A percentile compares a stretch with the other conserved stretches of the same genome.
Conservation (phyloP, 2,888 invertebrate genomes). For the Caenorhabditis becei region DNA sequence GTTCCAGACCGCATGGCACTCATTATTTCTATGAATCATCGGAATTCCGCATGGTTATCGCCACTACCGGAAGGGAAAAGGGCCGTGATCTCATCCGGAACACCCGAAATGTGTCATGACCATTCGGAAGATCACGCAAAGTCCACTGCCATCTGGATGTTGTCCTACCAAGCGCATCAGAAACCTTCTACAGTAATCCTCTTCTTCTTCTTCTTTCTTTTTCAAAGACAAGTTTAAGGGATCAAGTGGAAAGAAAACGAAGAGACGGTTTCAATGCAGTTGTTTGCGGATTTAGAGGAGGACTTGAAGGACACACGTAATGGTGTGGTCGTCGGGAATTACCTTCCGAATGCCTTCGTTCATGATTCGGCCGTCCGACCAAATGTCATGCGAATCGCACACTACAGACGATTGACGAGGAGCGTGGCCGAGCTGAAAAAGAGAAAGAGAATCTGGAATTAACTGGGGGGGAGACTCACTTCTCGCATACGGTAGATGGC, state of each 20-base stretch:
- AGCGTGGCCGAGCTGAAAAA: slow-evolving; percentile 65
- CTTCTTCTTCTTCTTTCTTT: slow-evolving; percentile 14
- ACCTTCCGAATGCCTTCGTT: slow-evolving; percentile 75
- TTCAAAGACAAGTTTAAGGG: slow-evolving; percentile 47
- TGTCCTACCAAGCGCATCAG: slow-evolving; percentile 20
- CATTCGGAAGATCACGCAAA: slow-evolving; percentile 36
- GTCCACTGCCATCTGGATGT: slow-evolving; percentile 1
- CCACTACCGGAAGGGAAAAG: background rate
- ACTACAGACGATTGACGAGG: slow-evolving; percentile 70
- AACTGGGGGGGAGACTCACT: slow-evolving; percentile 16
- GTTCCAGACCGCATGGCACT: too few species aligned
- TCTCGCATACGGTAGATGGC: slow-evolving; percentile 70
- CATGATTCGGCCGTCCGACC: slow-evolving; percentile 76
- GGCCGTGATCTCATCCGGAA: slow-evolving; percentile 10
- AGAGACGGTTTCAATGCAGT: slow-evolving; percentile 37
- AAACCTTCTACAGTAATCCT: slow-evolving; percentile 53
- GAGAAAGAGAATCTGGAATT: background rate
- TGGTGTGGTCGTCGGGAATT: slow-evolving; percentile 37
- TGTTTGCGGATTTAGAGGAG: slow-evolving; percentile 53
- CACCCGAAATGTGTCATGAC: slow-evolving; percentile 41
- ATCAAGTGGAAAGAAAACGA: slow-evolving; percentile 30
- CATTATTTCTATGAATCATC: background rate
- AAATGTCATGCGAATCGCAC: slow-evolving; percentile 77
- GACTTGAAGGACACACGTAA: slow-evolving; percentile 47
- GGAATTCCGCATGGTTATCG: background rate